A percentile compares a stretch with the other conserved stretches of the same genome.
These are phyloP conservation scores for Limosa lapponica DNA, from an alignment of 2,797 vertebrate species.

Conservation along the genomic window DNA sequence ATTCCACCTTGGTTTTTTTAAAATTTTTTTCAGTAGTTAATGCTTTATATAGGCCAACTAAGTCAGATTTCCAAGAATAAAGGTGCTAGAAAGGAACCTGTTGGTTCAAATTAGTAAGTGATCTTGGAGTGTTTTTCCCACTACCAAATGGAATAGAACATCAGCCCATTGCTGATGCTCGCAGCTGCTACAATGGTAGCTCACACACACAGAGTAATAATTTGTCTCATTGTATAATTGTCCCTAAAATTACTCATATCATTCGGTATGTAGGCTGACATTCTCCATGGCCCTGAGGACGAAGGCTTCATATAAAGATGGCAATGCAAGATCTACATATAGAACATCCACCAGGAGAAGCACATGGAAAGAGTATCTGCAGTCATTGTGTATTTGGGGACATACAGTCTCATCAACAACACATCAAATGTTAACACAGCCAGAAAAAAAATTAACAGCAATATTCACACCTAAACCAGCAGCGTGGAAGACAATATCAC, in stretches of 20 bases:
- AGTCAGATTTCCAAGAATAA: neutral
- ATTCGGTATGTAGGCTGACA: neutral
- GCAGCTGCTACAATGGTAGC: neutral
- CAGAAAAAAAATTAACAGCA: neutral
- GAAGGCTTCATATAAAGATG: neutral
- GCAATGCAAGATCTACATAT: neutral
- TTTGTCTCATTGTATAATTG: neutral
- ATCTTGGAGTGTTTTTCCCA: neutral
- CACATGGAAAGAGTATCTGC: fast-evolving
- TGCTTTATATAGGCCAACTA: neutral
- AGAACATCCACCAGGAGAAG: neutral
- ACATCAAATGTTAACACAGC: neutral
- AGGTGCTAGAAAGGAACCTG: neutral
- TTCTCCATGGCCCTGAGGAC: neutral
- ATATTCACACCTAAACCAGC: neutral
- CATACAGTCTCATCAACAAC: neutral
- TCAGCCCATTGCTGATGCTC: neutral
- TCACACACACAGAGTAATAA: neutral
- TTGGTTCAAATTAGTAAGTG: neutral
- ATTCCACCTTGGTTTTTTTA: neutral
- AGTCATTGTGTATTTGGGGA: fast-evolving
- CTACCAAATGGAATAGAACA: neutral
- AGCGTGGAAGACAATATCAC: fast-evolving
- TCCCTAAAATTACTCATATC: neutral
- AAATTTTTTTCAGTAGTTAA: neutral